Evolutionary conservation across 2,113 vertebrate genomes (phyloP), one percentile per base, ranked within the genome.

Genomic region (Anarhynchus alexandrinus): DNA sequence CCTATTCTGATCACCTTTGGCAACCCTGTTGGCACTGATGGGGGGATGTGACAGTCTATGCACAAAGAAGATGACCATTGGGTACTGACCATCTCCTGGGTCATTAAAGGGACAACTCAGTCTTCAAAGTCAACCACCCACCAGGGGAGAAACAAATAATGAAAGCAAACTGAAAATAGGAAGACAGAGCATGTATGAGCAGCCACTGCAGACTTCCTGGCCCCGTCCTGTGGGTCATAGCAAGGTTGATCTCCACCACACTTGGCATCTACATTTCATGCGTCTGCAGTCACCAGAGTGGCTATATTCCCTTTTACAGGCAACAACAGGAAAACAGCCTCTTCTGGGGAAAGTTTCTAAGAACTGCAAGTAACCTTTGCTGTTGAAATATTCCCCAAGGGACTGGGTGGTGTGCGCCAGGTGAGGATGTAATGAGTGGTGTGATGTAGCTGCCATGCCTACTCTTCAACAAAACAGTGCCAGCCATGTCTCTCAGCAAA

Each of bases 11-110:
- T 40, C 19, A 22, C 34, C 29, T 77, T 65, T 2, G 0, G 42
- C 54, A 64, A 42, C 2, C 5, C 6, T 2, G 0, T 32, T 52
- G 57, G 34, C 27, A 61, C 0, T 0, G 47, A 36, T 3, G 5
- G 20, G 21, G 22, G 12, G 77, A n/a, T 30, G 30, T 47, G 32
- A 36, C 26, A 64, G 11, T 18, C 22, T 79, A 3, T 11, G 17
- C 22, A 54, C 27, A 69, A 81, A 47, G 22, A 49, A 89, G 40
- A 21, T 59, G 58, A 59, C 25, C 43, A 7, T 10, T 30, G 26
- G 21, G 40, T 76, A 27, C 21, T 85, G 49, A 62, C 15, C 23
- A 7, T 59, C 32, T 69, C 27, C 29, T 72, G 11, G 40, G 36
- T 64, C 40, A 61, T 49, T 80, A 61, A 82, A 93, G 32, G 40